A percentile compares a stretch with the other conserved stretches of the same genome.
Evolutionary conservation across 2,888 invertebrate genomes (phyloP).

Genomic region (Aleiodes alternator): DNA sequence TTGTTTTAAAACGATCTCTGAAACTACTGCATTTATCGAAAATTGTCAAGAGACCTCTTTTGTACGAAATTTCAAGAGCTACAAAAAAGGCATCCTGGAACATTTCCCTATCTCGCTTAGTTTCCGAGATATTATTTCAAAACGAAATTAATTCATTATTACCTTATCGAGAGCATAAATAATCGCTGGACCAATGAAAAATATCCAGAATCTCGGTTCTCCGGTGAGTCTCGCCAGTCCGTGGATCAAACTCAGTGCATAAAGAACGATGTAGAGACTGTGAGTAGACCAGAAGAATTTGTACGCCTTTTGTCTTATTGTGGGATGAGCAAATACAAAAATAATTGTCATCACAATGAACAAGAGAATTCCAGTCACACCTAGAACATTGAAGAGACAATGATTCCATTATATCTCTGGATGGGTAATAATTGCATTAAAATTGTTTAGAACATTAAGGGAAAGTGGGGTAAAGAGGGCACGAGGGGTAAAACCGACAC

Average conservation of each 20-base stretch:
- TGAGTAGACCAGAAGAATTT: constrained; percentile 97
- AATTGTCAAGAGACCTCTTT: too few species aligned
- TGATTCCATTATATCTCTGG: neutral
- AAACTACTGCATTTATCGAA: too few species aligned
- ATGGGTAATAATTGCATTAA: too few species aligned
- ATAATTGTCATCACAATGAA: constrained; percentile 96
- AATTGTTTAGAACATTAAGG: too few species aligned
- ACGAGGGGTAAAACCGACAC: too few species aligned
- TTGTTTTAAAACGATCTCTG: too few species aligned
- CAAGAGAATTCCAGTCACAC: constrained; percentile 90
- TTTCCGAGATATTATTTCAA: neutral
- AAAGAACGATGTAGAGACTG: constrained; percentile 90
- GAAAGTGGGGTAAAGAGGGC: too few species aligned
- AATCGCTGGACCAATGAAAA: constrained; percentile 93
- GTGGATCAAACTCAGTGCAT: constrained; percentile 90
- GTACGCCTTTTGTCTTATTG: constrained; percentile 93
- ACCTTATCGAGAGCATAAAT: constrained; percentile 94
- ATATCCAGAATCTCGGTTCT: constrained; percentile 94
- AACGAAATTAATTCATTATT: constrained; percentile 48
- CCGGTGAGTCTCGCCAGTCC: constrained; percentile 94
- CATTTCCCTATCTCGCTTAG: neutral
- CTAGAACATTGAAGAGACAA: constrained; percentile 75
- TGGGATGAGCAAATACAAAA: constrained; percentile 97
- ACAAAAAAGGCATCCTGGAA: too few species aligned
- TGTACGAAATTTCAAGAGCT: too few species aligned